Base-by-base conservation (phyloP, 2,797 vertebrate species). In the Enteromius treurensis region DNA sequence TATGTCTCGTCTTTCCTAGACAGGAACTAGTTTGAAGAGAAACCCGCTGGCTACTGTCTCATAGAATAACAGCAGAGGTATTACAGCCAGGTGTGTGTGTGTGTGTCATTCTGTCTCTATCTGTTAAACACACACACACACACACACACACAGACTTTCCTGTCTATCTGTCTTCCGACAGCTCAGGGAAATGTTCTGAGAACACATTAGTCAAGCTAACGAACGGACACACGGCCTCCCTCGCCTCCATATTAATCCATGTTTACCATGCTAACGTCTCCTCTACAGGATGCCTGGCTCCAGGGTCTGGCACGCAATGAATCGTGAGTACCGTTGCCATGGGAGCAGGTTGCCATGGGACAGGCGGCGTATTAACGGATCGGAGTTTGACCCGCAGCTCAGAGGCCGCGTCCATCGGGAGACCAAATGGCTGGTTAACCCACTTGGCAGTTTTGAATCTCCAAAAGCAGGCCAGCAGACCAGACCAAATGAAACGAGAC, bases 241-340 rank as follows among this genome's bases (percentile, higher is more conserved):
- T 90, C 88, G 90, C 91, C 69, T 73, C 90, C 90, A 93, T 92
- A 92, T 92, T 88, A 90, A 93, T 92, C 90, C 88, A 86, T 90
- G 88, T 90, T 82, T 89, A 87, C 86, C 77, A 82, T 89, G 92
- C 92, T 93, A 91, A 91, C 87, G 84, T 90, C 89, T 89, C 83
- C 80, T 76, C 82, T 83, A 79, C 82, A 76, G 81, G 85, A 85
- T 29, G 62, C 73, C 53, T 62, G 83, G 77, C 88, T 79, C 78
- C 21, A 69, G 73, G 83, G 83, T 71, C 78, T 87, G 85, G 53
- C 75, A 67, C 40, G 29, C 80, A 87, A 58, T 58, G 78, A 84
- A 79, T 80, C 68, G 69, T 37, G 79, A 87, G 84, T 29, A 40
- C 53, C 40, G 77, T 80, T 87, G 79, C 82, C 73, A 79, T 83